phyloP scores from a whole-genome alignment of 2,797 vertebrate genomes.

The Otus scops region DNA sequence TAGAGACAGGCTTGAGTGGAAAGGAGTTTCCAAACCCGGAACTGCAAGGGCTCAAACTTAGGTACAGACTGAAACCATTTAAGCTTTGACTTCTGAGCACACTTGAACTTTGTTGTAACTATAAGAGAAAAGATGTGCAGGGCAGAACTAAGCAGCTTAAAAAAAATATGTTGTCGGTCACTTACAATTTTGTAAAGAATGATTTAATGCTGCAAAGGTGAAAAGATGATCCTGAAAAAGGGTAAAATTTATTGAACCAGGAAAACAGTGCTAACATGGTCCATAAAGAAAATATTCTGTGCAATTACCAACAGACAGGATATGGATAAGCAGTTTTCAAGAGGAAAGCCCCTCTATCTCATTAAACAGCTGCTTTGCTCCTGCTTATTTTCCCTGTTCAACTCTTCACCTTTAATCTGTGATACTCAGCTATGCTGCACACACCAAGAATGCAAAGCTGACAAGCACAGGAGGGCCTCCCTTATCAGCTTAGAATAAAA shows the following conservation, averaged over 20 bases:
- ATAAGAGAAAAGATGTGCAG: neutral
- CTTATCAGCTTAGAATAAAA: slow-evolving; percentile 54
- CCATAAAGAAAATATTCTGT: neutral
- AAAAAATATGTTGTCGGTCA: neutral
- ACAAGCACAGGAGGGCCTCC: slow-evolving; percentile 38
- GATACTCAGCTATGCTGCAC: slow-evolving; percentile 27
- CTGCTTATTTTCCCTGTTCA: slow-evolving; percentile 47
- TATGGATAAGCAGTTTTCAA: slow-evolving; percentile 47
- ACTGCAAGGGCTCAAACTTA: neutral
- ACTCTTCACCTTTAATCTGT: slow-evolving; percentile 66
- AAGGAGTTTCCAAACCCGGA: neutral
- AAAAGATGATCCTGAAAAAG: slow-evolving; percentile 6
- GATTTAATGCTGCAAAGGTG: neutral
- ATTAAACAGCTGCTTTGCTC: slow-evolving; percentile 33
- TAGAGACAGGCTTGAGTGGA: neutral
- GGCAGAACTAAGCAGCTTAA: neutral
- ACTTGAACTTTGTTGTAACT: neutral
- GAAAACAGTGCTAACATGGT: neutral
- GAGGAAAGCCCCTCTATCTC: slow-evolving; percentile 44
- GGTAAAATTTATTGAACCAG: neutral
- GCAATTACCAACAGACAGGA: slow-evolving; percentile 38
- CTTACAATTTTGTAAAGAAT: neutral
- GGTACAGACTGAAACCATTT: neutral
- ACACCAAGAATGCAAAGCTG: slow-evolving; percentile 49
- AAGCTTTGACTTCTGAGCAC: neutral